phyloP scores from a whole-genome alignment of 2,888 invertebrate species.

The Eurytoma californica region DNA sequence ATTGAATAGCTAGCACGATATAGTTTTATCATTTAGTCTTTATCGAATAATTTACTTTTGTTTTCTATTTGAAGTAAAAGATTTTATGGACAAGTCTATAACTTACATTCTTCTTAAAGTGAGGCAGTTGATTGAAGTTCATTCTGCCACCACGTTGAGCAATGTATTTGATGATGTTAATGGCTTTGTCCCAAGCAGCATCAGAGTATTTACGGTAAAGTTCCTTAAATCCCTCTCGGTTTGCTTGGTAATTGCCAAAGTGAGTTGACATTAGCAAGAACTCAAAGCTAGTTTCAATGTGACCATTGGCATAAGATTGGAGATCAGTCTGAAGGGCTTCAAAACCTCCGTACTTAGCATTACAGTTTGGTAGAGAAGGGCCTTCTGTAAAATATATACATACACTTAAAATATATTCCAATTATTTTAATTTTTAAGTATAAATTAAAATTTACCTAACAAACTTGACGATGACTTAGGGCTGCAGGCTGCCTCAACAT shows the following conservation, averaged over 20 bases:
- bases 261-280: slow-evolving; percentile 85
- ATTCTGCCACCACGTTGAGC: slow-evolving; percentile 83
- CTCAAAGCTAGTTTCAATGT: slow-evolving; percentile 85
- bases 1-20: no score
- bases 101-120: slow-evolving; percentile 64
- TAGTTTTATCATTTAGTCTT: neutral
- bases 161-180: slow-evolving; percentile 86
- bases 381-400: slow-evolving; percentile 58
- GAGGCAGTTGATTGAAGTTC: slow-evolving; percentile 76
- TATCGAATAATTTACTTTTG: neutral
- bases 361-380: slow-evolving; percentile 76
- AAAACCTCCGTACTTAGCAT: slow-evolving; percentile 81
- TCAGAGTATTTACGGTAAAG: slow-evolving; percentile 86
- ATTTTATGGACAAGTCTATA: no score
- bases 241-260: slow-evolving; percentile 86
- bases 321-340: slow-evolving; percentile 76
- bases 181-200: slow-evolving; percentile 83
- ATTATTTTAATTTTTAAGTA: neutral
- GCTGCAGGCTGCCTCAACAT: slow-evolving; percentile 78
- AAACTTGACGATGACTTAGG: slow-evolving; percentile 68
- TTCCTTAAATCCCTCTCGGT: slow-evolving; percentile 86
- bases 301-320: slow-evolving; percentile 79
- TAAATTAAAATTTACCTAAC: slow-evolving; percentile 32
- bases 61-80: neutral
- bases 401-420: slow-evolving; percentile 10